Evolutionary conservation across 2,888 invertebrate species (phyloP).

Genomic region (Ormyrus labotus): DNA sequence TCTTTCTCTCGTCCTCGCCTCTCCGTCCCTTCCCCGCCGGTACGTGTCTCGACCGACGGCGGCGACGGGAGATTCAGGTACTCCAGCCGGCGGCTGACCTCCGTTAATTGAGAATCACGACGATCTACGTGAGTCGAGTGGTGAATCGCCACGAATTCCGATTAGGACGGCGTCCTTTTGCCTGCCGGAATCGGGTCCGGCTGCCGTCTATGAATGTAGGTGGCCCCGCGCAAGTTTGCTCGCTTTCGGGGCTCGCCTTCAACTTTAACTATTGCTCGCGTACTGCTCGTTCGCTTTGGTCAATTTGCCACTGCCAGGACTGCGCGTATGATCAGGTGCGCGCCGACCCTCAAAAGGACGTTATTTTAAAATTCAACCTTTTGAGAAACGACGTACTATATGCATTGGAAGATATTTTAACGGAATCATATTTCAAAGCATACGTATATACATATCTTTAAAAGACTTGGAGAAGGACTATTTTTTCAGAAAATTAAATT

Average conservation of each 20-base stretch:
- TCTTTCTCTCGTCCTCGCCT: conserved; percentile 18
- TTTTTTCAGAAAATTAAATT: too few relatives aligned
- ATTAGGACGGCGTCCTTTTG: conserved; percentile 45
- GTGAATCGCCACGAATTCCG: conserved; percentile 61
- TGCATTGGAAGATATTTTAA: too few relatives aligned
- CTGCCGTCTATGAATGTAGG: conserved; percentile 33
- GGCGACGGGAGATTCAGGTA: neutral
- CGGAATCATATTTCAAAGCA: too few relatives aligned
- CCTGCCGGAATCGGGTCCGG: conserved; percentile 40
- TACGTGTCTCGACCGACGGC: conserved; percentile 37
- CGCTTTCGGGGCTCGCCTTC: conserved; percentile 22
- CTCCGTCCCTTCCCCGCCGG: conserved; percentile 9
- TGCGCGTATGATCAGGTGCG: too few relatives aligned
- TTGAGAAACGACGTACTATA: too few relatives aligned
- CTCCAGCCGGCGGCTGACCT: neutral
- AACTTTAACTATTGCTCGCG: conserved; percentile 35
- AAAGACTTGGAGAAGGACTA: too few relatives aligned
- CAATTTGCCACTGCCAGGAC: conserved; percentile 17
- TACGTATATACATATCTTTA: too few relatives aligned
- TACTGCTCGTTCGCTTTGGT: conserved; percentile 4
- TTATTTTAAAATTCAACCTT: too few relatives aligned
- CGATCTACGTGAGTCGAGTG: conserved; percentile 66
- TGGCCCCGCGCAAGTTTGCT: neutral
- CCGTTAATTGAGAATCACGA: conserved; percentile 69
- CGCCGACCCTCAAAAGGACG: too few relatives aligned